These are phyloP conservation scores for Clusia tigrina DNA, from an alignment of 2,888 invertebrate species.

Conservation along the genomic window DNA sequence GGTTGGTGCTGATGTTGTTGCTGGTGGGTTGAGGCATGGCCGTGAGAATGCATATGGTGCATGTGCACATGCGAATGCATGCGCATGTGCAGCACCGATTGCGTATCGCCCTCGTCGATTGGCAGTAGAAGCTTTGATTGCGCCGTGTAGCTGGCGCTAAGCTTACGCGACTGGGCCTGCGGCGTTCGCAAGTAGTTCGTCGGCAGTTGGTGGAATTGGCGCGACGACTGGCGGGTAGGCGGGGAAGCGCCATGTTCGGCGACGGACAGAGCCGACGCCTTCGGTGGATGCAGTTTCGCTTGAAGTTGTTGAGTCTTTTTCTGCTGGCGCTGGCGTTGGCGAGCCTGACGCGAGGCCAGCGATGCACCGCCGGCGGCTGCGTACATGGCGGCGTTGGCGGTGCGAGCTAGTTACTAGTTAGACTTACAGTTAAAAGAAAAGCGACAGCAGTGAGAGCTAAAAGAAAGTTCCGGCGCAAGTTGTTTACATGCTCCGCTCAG, in stretches of 20 bases:
- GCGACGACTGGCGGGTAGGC: slow-evolving; percentile 60
- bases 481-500: slow-evolving; percentile 1
- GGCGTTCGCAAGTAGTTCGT: slow-evolving; percentile 64
- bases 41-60: slow-evolving; percentile 41
- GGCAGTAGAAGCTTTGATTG: slow-evolving; percentile 64
- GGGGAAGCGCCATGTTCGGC: slow-evolving; percentile 57
- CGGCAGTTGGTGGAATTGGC: slow-evolving; percentile 69
- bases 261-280: slow-evolving; percentile 53
- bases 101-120: slow-evolving; percentile 62
- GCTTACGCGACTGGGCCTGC: slow-evolving; percentile 59
- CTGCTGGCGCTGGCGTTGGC: slow-evolving; percentile 70
- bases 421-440: background rate
- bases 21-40: slow-evolving; percentile 38
- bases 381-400: slow-evolving; percentile 70
- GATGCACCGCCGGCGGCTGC: slow-evolving; percentile 90
- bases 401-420: background rate
- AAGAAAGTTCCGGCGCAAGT: background rate
- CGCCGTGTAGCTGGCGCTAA: slow-evolving; percentile 63
- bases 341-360: slow-evolving; percentile 82
- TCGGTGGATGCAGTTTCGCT: slow-evolving; percentile 67
- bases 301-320: slow-evolving; percentile 65
- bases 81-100: slow-evolving; percentile 55
- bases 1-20: slow-evolving; percentile 32
- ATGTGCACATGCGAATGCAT: slow-evolving; percentile 50
- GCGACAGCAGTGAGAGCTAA: background rate